Evolutionary conservation across 2,888 invertebrate species (phyloP).

Genomic region (Phyto melanocephala): DNA sequence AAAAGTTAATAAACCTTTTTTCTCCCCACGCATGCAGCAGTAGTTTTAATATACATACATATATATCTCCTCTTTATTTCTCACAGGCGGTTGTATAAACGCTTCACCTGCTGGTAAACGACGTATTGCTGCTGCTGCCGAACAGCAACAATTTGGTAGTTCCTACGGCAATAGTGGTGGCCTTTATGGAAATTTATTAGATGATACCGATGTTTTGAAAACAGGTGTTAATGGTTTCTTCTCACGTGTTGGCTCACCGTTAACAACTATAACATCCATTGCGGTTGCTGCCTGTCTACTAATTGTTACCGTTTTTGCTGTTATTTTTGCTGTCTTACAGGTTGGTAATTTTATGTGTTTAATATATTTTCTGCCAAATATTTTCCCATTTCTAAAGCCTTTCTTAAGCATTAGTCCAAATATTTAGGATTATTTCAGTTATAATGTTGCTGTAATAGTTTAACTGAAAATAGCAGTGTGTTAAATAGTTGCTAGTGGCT

Average conservation of each 20-base stretch:
- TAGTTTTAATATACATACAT: not conserved
- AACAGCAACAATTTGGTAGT: slow-evolving; percentile 75
- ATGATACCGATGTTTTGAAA: slow-evolving; percentile 60
- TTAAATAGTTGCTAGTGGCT: slow-evolving; percentile 9
- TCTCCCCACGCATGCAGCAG: too few species aligned
- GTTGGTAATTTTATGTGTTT: slow-evolving; percentile 77
- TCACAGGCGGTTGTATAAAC: slow-evolving; percentile 85
- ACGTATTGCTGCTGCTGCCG: slow-evolving; percentile 83
- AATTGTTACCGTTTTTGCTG: slow-evolving; percentile 85
- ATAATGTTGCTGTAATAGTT: not conserved
- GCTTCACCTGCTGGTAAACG: slow-evolving; percentile 87
- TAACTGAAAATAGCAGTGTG: too few species aligned
- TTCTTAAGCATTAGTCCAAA: too few species aligned
- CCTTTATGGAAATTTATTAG: slow-evolving; percentile 67
- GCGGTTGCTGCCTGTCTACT: slow-evolving; percentile 85
- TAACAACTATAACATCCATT: slow-evolving; percentile 84
- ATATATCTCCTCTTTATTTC: not conserved
- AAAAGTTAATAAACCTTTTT: not conserved
- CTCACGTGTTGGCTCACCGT: slow-evolving; percentile 78
- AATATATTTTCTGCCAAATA: not conserved
- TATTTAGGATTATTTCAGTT: too few species aligned
- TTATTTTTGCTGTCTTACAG: slow-evolving; percentile 86
- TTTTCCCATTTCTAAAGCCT: too few species aligned
- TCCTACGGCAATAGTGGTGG: slow-evolving; percentile 68
- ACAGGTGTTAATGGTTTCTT: slow-evolving; percentile 71